These are phyloP conservation scores for Anniella stebbinsi DNA, from an alignment of 2,797 vertebrate genomes.

Conservation along the genomic window DNA sequence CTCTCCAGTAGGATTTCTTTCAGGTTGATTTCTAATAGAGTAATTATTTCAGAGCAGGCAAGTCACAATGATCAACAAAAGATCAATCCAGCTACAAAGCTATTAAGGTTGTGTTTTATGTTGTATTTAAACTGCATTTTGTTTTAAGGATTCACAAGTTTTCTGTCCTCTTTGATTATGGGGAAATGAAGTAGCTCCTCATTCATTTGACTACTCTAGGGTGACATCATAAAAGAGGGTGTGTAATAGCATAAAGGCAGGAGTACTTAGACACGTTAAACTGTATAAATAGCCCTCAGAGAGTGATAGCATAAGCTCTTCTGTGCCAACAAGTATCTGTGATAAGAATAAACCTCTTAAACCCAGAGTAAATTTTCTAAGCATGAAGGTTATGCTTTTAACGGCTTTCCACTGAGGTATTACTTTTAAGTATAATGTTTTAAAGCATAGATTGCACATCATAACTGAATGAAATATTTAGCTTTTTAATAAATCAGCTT, in stretches of 20 bases:
- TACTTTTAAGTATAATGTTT: constrained; percentile 58
- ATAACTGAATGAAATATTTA: constrained; percentile 40
- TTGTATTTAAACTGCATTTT: constrained; percentile 9
- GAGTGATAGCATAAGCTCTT: constrained; percentile 22
- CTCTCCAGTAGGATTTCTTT: constrained; percentile 22
- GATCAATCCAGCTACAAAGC: constrained; percentile 23
- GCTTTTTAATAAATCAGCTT: background rate
- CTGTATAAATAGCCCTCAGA: constrained; percentile 32
- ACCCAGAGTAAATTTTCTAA: constrained; percentile 47
- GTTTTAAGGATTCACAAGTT: constrained; percentile 38
- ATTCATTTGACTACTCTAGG: constrained; percentile 29
- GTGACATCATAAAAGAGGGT: constrained; percentile 35
- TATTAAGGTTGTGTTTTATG: constrained; percentile 23
- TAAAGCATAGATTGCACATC: constrained; percentile 53
- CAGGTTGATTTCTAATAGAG: constrained; percentile 23
- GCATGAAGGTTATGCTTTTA: constrained; percentile 30
- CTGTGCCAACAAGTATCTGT: constrained; percentile 22
- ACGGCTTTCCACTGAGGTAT: constrained; percentile 27
- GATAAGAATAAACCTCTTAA: constrained; percentile 46
- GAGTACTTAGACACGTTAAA: constrained; percentile 23
- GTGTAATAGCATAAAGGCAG: constrained; percentile 38
- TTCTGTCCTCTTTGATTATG: constrained; percentile 31
- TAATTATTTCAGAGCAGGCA: constrained; percentile 35
- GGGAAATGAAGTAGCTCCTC: constrained; percentile 22
- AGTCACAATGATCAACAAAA: constrained; percentile 20